Evolutionary conservation across 2,888 invertebrate genomes (phyloP).

Genomic region (Anoplius nigerrimus): DNA sequence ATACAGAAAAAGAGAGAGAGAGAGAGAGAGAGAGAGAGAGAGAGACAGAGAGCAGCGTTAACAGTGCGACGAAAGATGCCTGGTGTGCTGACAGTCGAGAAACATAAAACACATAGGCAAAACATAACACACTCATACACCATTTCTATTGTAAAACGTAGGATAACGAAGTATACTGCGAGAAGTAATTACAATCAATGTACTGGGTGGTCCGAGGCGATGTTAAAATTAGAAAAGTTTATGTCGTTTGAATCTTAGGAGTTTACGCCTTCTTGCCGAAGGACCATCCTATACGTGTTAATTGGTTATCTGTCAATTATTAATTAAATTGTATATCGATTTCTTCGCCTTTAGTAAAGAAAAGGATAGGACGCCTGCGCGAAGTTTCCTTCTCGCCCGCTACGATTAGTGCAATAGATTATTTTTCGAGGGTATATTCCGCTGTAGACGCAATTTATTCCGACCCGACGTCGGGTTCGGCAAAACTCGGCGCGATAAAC

Average conservation of each 20-base stretch:
- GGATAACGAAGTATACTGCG: conserved; percentile 61
- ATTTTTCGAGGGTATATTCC: neutral
- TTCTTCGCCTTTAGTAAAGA: conserved; percentile 59
- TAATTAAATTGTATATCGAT: conserved; percentile 66
- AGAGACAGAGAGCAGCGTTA: no score
- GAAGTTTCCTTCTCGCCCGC: conserved; percentile 26
- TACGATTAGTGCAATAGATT: conserved; percentile 9
- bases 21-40: no score
- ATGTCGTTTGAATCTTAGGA: conserved; percentile 67
- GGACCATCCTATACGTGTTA: conserved; percentile 68
- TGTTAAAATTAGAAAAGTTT: conserved; percentile 72
- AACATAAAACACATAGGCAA: no score
- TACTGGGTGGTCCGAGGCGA: conserved; percentile 68
- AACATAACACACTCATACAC: conserved; percentile 39
- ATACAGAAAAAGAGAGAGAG: no score
- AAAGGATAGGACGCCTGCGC: conserved; percentile 33
- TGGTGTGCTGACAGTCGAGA: no score
- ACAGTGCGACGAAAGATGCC: no score
- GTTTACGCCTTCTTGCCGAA: conserved; percentile 69
- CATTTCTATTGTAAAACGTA: conserved; percentile 55
- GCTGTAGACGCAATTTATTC: neutral
- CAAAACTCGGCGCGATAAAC: no score
- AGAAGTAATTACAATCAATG: conserved; percentile 72
- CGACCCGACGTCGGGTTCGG: no score
- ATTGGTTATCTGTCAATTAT: conserved; percentile 74